Evolutionary conservation across 2,888 invertebrate genomes (phyloP), one percentile per base, ranked within the genome.

Genomic region (Ischnus inquisitorius): DNA sequence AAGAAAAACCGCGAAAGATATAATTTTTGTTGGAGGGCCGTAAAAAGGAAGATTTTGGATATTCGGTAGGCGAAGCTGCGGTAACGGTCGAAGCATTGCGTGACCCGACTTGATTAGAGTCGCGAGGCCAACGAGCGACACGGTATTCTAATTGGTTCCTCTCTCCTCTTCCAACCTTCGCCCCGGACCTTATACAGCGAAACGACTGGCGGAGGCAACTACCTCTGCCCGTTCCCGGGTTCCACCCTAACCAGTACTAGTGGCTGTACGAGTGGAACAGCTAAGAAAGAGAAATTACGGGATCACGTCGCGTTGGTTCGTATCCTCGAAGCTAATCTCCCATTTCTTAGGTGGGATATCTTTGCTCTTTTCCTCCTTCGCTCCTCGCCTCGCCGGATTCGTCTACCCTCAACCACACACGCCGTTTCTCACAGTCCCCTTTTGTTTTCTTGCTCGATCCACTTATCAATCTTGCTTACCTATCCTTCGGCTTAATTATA

Each of bases 221-320:
- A 48, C 72, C 64, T 22, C 34, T 34, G 8, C 34, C 34, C 19
- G 54, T 22, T n/a, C n/a, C n/a, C 54, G 78, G 85, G 78, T 74
- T 46, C 78, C 54, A 67, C 65, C 82, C 48, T 81, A 79, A 85
- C 86, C 79, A 60, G 68, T 39, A 69, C 65, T 72, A 64, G 64
- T 57, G 68, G 48, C 67, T 65, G 83, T 62, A 78, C 34, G 77
- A 75, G 79, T 72, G 43, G 79, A 43, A 25, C 34, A 46, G 46
- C 75, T 83, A 84, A 87, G 88, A 90, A 89, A 88, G 89, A 90
- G 88, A 90, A 90, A 90, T 90, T 87, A 88, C 88, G 71, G 87
- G 88, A 90, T 90, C 88, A 90, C 88, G 86, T 88, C 83, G 74
- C 68, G 78, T 68, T 48, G 78, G 76, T 74, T 67, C 72, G 64